Base-by-base conservation (phyloP, 2,113 vertebrate genomes). In the Lepisosteus oculatus region DNA sequence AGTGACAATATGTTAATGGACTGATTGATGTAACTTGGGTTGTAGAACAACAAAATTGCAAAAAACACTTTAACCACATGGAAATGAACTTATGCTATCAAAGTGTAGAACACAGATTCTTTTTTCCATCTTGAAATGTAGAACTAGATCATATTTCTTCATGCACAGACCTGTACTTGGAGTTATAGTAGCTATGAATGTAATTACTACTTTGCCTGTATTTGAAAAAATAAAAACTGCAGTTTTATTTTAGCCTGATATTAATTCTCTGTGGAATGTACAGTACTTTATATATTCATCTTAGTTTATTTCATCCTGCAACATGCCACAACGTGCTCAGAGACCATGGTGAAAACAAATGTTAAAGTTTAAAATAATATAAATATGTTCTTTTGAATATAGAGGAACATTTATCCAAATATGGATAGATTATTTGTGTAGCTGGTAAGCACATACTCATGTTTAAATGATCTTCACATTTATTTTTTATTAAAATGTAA, bases 51-150 rank as follows among this genome's bases (percentile, higher is more conserved):
- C 29, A 29, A 29, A 29, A 51, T 6, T 42, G 2, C 12, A 14
- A 44, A 59, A 61, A 63, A 8, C 45, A 61, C 45, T 61, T 66
- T n/a, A 61, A 57, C 55, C 68, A 65, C 51, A 70, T 3, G 14
- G 15, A 29, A 0, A 8, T 47, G n/a, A 68, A 56, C 15, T 44
- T 13, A 0, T 4, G 41, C 29, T 51, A 54, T 12, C 17, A 47
- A 47, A 54, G 7, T 44, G 43, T 15, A 8, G 15, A 3, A 47
- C 8, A 70, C 66, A 71, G 59, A 69, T 69, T 29, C 29, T 29
- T 29, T 71, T 44, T 12, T 57, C 55, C 2, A 3, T 51, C 15
- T 43, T 41, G 17, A 69, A 41, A 43, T 17, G 42, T 11, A 43
- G 41, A 43, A 43, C 42, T 69, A 41, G 47, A 17, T 51, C 47